Evolutionary conservation across 2,888 invertebrate species (phyloP), one percentile per base, ranked within the genome.

Genomic region (Cephalotes varians): DNA sequence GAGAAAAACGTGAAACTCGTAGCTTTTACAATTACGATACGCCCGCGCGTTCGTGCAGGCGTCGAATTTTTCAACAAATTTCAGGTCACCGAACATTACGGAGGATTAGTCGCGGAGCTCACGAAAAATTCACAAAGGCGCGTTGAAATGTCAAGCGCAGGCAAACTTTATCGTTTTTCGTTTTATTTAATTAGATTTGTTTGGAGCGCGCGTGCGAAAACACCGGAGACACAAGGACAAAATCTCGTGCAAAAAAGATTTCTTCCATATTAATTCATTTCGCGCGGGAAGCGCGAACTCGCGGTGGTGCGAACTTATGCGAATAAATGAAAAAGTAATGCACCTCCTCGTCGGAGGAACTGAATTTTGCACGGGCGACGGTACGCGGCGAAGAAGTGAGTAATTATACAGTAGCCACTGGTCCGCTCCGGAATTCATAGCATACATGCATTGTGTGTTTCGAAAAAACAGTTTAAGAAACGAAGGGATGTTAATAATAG

Each of bases 321-420:
- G 86, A 85, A 86, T 85, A 87, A 85, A 83, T 86, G 62, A 85
- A 82, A 87, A 79, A 69, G 58, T 71, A 34, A 65, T 51, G 60
- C 51, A 69, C 49, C 62, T 44, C 67, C 40, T 47, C 18, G 47
- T 80, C 34, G 62, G 64, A 51, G 28, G 49, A 31, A 51, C 72
- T 85, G 81, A 81, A 85, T 83, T 83, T 83, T 73, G 62, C 56
- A 76, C 18, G 44, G 3, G 58, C 64, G 56, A 69, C 34, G 62
- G 62, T 64, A 49, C 40, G 71, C 72, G 58, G 47, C 64, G 56
- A 72, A 81, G 79, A 49, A 72, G 62, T 56, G 65, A 72, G 82
- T 83, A 87, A 88, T 88, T 85, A 84, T 82, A 77, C 71, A 71
- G 58, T 25, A 71, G 76, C 60, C 51, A 76, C 56, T 31, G 69